Evolutionary conservation across 2,888 invertebrate genomes (phyloP).

Genomic region (Azorinus chamasolen): DNA sequence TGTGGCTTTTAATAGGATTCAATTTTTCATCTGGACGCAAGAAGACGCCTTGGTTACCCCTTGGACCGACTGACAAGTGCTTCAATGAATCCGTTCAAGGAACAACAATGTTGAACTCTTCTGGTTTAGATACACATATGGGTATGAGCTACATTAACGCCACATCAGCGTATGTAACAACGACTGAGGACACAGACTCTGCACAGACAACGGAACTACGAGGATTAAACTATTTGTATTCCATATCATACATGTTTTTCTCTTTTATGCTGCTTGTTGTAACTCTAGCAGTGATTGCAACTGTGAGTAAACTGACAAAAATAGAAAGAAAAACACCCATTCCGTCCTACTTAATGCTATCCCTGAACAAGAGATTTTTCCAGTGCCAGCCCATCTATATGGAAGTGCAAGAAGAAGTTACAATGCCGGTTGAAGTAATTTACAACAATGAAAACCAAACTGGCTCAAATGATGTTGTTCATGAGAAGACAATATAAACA

Average conservation of each 20-base stretch:
- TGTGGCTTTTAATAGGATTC: slow-evolving; percentile 14
- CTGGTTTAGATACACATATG: background rate
- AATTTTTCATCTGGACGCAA: slow-evolving; percentile 11
- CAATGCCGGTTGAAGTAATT: too few species aligned
- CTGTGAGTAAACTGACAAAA: slow-evolving; percentile 33
- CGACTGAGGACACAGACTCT: background rate
- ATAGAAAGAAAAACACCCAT: too few species aligned
- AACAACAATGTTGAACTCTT: background rate
- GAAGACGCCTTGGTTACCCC: slow-evolving; percentile 10
- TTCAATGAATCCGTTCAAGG: background rate
- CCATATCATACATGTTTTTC: slow-evolving; percentile 46
- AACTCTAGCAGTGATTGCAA: slow-evolving; percentile 22
- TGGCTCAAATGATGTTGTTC: too few species aligned
- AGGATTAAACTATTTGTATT: slow-evolving; percentile 38
- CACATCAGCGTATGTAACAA: background rate
- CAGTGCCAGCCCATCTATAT: too few species aligned
- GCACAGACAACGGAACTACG: background rate
- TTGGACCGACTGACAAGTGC: slow-evolving; percentile 14
- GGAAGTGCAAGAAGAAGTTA: too few species aligned
- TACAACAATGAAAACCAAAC: too few species aligned
- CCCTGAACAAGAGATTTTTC: too few species aligned
- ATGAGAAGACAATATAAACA: too few species aligned
- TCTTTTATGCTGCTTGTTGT: slow-evolving; percentile 27
- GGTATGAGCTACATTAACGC: background rate
- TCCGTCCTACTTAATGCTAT: too few species aligned